A percentile compares a stretch with the other conserved stretches of the same genome.
phyloP scores from a whole-genome alignment of 1,140 invertebrate species.

The Homalodisca vitripennis region DNA sequence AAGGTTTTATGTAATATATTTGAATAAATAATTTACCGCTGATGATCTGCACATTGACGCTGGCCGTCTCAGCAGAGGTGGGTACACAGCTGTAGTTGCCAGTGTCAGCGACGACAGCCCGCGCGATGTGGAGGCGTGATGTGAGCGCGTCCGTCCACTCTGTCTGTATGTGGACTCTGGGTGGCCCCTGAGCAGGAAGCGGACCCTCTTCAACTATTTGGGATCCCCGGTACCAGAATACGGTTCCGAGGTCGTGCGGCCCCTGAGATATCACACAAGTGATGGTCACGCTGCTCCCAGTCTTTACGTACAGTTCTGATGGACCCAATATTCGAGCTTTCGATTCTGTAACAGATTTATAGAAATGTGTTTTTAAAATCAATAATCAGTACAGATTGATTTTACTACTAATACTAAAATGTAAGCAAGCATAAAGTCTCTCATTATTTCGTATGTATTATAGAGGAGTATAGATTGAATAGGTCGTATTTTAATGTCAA shows the following conservation, averaged over 20 bases:
- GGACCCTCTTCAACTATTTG: constrained; percentile 49
- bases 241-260: constrained; percentile 76
- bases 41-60: constrained; percentile 85
- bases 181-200: too few species aligned
- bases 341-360: constrained; percentile 77
- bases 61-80: constrained; percentile 71
- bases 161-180: constrained; percentile 57
- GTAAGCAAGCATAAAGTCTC: too few species aligned
- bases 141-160: constrained; percentile 72
- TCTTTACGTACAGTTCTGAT: constrained; percentile 79
- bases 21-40: too few species aligned
- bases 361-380: too few species aligned
- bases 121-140: constrained; percentile 69
- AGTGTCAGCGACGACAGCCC: constrained; percentile 69
- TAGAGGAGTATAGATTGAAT: too few species aligned
- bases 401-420: too few species aligned
- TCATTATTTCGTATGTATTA: too few species aligned
- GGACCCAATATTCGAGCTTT: constrained; percentile 77
- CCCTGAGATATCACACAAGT: constrained; percentile 82
- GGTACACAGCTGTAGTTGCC: constrained; percentile 86
- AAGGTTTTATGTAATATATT: too few species aligned
- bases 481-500: too few species aligned
- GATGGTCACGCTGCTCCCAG: constrained; percentile 75
- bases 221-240: constrained; percentile 80
- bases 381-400: too few species aligned